Base-by-base conservation (phyloP, 2,113 vertebrate genomes). In the Cololabis saira region DNA sequence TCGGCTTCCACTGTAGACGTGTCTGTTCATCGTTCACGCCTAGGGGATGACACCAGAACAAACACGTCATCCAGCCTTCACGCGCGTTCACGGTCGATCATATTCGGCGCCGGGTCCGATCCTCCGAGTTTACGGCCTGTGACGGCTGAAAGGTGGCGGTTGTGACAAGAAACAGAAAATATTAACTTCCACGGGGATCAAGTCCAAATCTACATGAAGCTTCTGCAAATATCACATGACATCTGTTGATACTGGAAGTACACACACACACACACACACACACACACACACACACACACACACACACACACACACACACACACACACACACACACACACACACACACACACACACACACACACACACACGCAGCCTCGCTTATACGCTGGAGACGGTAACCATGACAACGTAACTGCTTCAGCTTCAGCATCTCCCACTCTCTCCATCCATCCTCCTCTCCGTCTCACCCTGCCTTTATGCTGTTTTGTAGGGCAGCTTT, bases 401-500 rank as follows among this genome's bases (percentile, higher is more conserved):
- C 84, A 90, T 92, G 88, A 86, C 86, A 74, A 88, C 89, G 76
- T 61, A 83, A 77, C 85, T 77, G 76, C 89, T 79, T 83, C 69
- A 80, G 78, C 77, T 74, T 82, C 78, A 85, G 76, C 83, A 79
- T 85, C 84, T 82, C 87, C 83, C 84, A 81, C 82, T 76, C 81
- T 77, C 56, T 85, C 73, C 53, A 80, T 86, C 80, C 73, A 56
- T 85, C 76, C 62, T 74, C 67, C 67, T 67, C 76, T 76, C 61
- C 65, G 75, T 83, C 64, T 85, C 57, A 64, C 74, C 67, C 82
- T 68, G 80, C 60, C 65, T 85, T 87, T 67, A 74, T 82, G 70
- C 67, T 51, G 43, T 40, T 81, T 76, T n/a, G 4, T 50, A 59
- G 40, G 61, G 52, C 73, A 65, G 74, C 72, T 70, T 82, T 76